Conservation (phyloP, 2,797 vertebrate species). For the Notolepis coatsorum region DNA sequence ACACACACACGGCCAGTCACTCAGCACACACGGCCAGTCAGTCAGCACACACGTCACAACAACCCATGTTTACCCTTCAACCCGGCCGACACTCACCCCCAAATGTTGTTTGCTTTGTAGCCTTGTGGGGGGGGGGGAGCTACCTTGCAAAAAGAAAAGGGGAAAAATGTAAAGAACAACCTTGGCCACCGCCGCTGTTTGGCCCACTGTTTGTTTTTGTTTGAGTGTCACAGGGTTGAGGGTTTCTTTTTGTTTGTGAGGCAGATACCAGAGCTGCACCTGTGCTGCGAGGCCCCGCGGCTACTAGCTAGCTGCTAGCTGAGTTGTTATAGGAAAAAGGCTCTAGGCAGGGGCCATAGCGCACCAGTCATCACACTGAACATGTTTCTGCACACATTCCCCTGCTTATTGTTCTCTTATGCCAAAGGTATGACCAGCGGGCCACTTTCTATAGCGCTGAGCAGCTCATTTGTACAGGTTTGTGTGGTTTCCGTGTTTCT, state of each 20-base stretch:
- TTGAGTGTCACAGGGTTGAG: conserved; percentile 63
- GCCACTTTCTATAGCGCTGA: conserved; percentile 46
- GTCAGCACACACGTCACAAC: conserved; percentile 80
- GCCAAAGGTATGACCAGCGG: conserved; percentile 41
- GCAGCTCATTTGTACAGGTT: conserved; percentile 50
- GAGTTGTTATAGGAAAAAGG: conserved; percentile 47
- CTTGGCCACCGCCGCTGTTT: conserved; percentile 47
- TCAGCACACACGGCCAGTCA: conserved; percentile 78
- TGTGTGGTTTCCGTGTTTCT: conserved; percentile 35
- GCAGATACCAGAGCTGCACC: conserved; percentile 68
- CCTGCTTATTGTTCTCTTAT: conserved; percentile 47
- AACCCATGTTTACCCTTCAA: conserved; percentile 69
- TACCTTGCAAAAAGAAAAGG: conserved; percentile 30
- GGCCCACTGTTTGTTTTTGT: conserved; percentile 74
- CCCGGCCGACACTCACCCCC: conserved; percentile 47
- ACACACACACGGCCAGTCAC: conserved; percentile 73
- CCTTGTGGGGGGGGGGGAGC: conserved; percentile 40
- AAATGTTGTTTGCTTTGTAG: conserved; percentile 68
- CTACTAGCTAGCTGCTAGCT: conserved; percentile 46
- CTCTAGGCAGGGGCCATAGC: conserved; percentile 31
- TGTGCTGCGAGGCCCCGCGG: conserved; percentile 62
- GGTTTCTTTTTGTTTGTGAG: conserved; percentile 26
- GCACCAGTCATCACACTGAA: conserved; percentile 50
- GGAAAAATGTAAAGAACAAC: conserved; percentile 49
- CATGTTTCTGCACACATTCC: conserved; percentile 59